Conservation (phyloP, 2,113 vertebrate genomes). For the Pitta sordida region DNA sequence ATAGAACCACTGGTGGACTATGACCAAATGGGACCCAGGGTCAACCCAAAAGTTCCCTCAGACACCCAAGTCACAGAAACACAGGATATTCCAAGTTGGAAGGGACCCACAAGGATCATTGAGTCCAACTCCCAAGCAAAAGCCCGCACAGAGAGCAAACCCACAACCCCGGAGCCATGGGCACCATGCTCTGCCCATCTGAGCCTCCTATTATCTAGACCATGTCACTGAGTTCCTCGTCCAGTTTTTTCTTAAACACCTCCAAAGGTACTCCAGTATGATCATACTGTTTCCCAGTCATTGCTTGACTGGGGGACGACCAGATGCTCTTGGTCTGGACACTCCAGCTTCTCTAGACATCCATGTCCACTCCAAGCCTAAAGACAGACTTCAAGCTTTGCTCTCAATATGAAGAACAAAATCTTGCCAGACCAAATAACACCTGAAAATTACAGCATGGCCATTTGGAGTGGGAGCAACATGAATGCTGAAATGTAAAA, state of each 20-base stretch:
- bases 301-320: background rate
- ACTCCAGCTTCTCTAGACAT: rapidly evolving
- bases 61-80: background rate
- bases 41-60: background rate
- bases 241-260: too few relatives aligned
- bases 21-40: background rate
- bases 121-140: too few relatives aligned
- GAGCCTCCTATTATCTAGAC: too few relatives aligned
- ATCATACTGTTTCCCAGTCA: background rate
- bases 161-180: too few relatives aligned
- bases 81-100: too few relatives aligned
- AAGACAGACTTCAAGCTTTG: rapidly evolving
- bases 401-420: background rate
- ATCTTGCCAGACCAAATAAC: background rate
- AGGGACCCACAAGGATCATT: too few relatives aligned
- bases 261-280: rapidly evolving
- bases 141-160: too few relatives aligned
- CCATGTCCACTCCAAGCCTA: background rate
- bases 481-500: background rate
- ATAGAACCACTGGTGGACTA: background rate
- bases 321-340: background rate
- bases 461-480: background rate
- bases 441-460: background rate
- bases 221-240: too few relatives aligned
- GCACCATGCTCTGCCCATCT: too few relatives aligned